Base-by-base conservation (phyloP, 1,140 invertebrate species). In the Aricia agestis region DNA sequence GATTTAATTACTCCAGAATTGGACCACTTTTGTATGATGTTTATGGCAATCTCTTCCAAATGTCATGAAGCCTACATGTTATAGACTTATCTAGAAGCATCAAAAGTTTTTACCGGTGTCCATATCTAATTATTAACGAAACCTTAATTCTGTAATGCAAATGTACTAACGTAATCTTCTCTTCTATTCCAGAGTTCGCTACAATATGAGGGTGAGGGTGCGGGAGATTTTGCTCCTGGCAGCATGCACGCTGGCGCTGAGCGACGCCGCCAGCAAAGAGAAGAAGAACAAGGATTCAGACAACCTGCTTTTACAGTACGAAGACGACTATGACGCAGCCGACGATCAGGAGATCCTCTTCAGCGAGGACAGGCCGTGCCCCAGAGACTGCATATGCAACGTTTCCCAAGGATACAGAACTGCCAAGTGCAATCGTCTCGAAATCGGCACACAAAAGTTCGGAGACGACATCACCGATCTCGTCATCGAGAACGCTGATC, bases 391-490 rank as follows among this genome's bases (percentile, higher is more conserved):
- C 80, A 82, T 91, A 76, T 92, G 92, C 78, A 87, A 82, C 77
- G 82, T 86, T 76, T 87, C 86, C 68, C 85, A 88, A 72, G 86
- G 84, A 79, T 89, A 89, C 78, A 86, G 83, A 75, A 88, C 88
- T 75, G 92, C 92, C 32, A 91, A 85, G 76, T 92, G 92, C 83
- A 92, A 86, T 73, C 89, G 93, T 71, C 79, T 94, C 71, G 93
- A 94, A 86, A 73, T 92, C 31, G 93, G 92, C 59, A 93, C 89
- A 31, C 93, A 94, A 77, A 93, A 93, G 76, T 94, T 94, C 76
- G 93, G 93, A 66, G 90, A 92, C 61, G 92, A 93, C 70, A 93
- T 94, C 59, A 93, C 93, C 13, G 93, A 93, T 75, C 84, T 94
- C 18, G 91, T 93, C 59, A 93, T 94, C n/a, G 92, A 93, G 73